Base-by-base conservation (phyloP, 2,797 vertebrate genomes). In the Rhinoraja longicauda region DNA sequence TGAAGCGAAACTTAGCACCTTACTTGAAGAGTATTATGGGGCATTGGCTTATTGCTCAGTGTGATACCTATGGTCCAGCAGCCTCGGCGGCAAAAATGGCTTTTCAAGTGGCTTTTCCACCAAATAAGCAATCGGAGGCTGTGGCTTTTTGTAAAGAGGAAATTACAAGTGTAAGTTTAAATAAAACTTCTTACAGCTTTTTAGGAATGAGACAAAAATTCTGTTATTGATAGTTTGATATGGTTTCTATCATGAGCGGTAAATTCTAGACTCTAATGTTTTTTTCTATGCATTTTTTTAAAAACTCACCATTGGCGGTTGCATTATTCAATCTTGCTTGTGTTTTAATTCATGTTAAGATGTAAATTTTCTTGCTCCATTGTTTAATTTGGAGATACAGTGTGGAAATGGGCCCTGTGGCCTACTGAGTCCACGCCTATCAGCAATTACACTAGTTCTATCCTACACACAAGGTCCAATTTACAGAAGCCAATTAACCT, bases 11-110 rank as follows among this genome's bases (percentile, higher is more conserved):
- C 93, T 95, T 99, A 94, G 99, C 99, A 93, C 99, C 99, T 78
- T 98, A 98, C 95, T 97, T 99, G 94, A 99, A 98, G 95, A 98
- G 96, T 94, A 95, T 99, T 93, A 99, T 99, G 98, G 99, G 98
- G 82, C 97, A 98, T 95, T 99, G 99, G 99, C 97, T 99, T 67
- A 96, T 99, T 94, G 98, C 98, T 93, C 99, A 99, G 81, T 99
- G 98, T 94, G 99, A 99, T 95, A 97, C 97, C 13, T 98, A 99
- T 59, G 95, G 97, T 12, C 98, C 99, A 32, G 98, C 98, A 86
- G 98, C 99, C 72, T 97, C 97, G 17, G 97, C 98, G 67, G 98
- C 99, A 4, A 97, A 96, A 94, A 95, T 96, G 93, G 98, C 98
- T 93, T 99, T 99, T 95, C 97, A 98, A 94, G 98, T 98, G 8